Evolutionary conservation across 2,888 invertebrate genomes (phyloP).

Genomic region (Monoplex corrugatus): DNA sequence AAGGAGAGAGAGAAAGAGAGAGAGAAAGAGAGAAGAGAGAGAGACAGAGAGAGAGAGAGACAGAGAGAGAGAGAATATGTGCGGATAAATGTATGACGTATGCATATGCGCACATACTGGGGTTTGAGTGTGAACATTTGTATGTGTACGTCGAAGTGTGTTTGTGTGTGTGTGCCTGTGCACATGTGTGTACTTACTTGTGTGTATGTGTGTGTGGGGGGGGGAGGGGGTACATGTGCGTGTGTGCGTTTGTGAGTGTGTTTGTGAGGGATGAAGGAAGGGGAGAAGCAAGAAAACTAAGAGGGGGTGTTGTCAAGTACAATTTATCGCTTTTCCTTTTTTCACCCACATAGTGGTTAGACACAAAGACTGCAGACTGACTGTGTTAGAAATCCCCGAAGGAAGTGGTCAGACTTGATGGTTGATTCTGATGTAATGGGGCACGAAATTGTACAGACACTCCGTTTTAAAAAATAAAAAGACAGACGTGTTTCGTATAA

Average conservation of each 20-base stretch:
- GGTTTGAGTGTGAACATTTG: background rate
- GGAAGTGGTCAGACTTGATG: too few species aligned
- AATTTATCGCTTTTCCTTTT: too few species aligned
- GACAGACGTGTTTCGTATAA: too few species aligned
- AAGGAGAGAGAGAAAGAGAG: background rate
- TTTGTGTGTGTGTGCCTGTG: background rate
- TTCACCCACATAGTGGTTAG: too few species aligned
- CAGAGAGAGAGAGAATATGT: background rate
- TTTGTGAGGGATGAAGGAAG: too few species aligned
- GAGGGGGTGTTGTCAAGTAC: too few species aligned
- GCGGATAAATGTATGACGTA: background rate
- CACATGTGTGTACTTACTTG: background rate
- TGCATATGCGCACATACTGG: background rate
- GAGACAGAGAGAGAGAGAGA: conserved; percentile 8
- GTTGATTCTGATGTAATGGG: too few species aligned
- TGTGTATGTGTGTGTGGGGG: background rate
- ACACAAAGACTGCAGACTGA: too few species aligned
- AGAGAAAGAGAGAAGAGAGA: background rate
- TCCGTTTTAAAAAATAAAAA: too few species aligned
- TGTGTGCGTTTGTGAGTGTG: background rate
- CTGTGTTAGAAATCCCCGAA: too few species aligned
- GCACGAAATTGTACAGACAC: too few species aligned
- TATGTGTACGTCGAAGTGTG: background rate
- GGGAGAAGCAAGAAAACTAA: too few species aligned
- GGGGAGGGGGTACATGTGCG: background rate